phyloP scores from a whole-genome alignment of 35 echinoderm and acorn worm genomes.

The Anneissia japonica region DNA sequence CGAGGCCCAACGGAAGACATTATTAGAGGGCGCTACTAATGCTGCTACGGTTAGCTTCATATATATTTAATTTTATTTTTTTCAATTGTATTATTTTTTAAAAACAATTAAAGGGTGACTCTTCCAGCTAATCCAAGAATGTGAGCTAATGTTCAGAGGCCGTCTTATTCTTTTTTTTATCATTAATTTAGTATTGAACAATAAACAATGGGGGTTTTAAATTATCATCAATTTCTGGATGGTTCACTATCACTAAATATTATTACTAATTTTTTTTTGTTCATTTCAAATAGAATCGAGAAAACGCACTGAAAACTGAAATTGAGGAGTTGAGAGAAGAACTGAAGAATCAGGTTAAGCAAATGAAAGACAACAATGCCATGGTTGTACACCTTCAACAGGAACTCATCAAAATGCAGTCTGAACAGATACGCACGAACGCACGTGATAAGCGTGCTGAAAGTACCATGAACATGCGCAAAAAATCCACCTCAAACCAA shows the following conservation, averaged over 20 bases:
- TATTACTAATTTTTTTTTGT: background rate
- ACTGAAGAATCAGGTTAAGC: slow-evolving; percentile 58
- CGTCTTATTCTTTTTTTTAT: too few species aligned
- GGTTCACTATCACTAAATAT: too few species aligned
- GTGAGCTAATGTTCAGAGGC: too few species aligned
- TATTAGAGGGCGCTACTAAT: slow-evolving; percentile 41
- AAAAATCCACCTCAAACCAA: background rate
- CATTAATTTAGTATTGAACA: too few species aligned
- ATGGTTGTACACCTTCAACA: slow-evolving; percentile 74
- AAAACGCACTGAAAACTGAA: slow-evolving; percentile 48
- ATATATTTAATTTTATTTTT: too few species aligned
- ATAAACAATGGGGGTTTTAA: too few species aligned
- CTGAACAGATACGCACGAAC: slow-evolving; percentile 68
- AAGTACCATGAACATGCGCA: background rate
- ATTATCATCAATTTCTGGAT: too few species aligned
- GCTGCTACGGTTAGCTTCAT: slow-evolving; percentile 51
- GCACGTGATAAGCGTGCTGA: slow-evolving; percentile 72
- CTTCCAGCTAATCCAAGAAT: too few species aligned
- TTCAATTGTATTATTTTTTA: too few species aligned
- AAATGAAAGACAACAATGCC: slow-evolving; percentile 78
- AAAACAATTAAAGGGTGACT: too few species aligned
- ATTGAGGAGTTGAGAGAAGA: slow-evolving; percentile 56
- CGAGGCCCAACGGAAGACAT: slow-evolving; percentile 34
- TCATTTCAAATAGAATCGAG: slow-evolving; percentile 41
- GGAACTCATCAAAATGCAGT: slow-evolving; percentile 70